Evolutionary conservation across 2,888 invertebrate genomes (phyloP), one percentile per base, ranked within the genome.

Genomic region (Napeogenes inachia): DNA sequence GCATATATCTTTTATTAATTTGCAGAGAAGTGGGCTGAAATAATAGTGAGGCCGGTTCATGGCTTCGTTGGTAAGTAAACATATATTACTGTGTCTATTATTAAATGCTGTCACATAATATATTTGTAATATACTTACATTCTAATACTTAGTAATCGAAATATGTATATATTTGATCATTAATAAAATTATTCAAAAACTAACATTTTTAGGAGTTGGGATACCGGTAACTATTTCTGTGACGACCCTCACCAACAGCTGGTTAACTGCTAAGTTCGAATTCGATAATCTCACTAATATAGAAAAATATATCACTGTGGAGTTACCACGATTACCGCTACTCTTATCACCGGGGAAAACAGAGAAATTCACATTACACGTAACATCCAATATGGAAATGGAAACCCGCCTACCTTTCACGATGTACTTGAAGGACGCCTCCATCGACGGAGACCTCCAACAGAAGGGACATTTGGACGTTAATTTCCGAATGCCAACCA

Each of bases 21-120:
- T 86, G 80, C 82, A 89, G 89, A 85, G 60, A 74, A 80, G 76
- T 89, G 87, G 89, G 85, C 81, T 0, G 85, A 87, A 53, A 80
- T 89, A 56, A 61, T 68, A 35, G 67, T 80, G 8, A 70, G 79
- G 12, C 64, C 77, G 5, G 78, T 80, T 2, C 72, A 76, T 65
- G 89, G 89, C 60, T 89, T 80, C 73, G 88, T 89, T 13, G 89
- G 89, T 89, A 80, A 81, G 87, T 67, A 53, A 35, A 38, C n/a
- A 42, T 55, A 38, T 47, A 12, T 50, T 47, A 21, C 50, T n/a
- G 10, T 35, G 5, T 35, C 5, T 13, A 30, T 30, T 57, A 50
- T 8, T 42, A 38, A 38, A n/a, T 13, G n/a, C 13, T 13, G n/a
- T 13, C 13, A 13, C 13, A 46, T 4, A 13, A 1, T 13, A 4